Evolutionary conservation across 2,797 vertebrate species (phyloP), one percentile per base, ranked within the genome.

Genomic region (Netta rufina): DNA sequence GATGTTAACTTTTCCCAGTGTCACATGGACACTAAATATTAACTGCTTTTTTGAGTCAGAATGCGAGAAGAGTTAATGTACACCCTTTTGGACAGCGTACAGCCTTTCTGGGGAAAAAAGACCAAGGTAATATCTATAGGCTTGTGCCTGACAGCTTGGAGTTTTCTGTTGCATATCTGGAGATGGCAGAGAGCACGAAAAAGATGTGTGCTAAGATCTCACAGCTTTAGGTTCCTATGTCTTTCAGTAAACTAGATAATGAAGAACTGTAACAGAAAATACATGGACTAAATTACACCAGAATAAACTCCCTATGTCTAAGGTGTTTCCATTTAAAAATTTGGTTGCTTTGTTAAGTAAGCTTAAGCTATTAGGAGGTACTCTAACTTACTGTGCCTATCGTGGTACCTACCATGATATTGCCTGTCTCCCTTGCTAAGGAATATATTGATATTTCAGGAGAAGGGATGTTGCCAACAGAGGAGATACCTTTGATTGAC

Each of bases 61-160:
- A 61, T 49, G 71, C 86, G 62, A 62, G 56, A 53, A 47, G 36
- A 82, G 95, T 96, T 96, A 96, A 96, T 94, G 70, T 78, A 70
- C 61, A 95, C 61, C 86, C 69, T 89, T 57, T 38, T 13, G 20
- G 57, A 66, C 47, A 47, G 51, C 30, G 30, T 78, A 16, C 30
- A 73, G 14, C n/a, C 49, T 72, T 72, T 24, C 47, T 75, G 47
- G 25, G 28, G 13, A 27, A 69, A 32, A 72, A 32, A 72, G 8
- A 32, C 2, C 8, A 8, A n/a, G 30, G 24, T 22, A 18, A 70
- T 64, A 87, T 69, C 78, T 92, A 3, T 51, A 70, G 53, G 32
- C 57, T 76, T 33, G 10, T 2, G 5, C 13, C 33, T 47, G 30
- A 72, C 45, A 58, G 17, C 60, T 83, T 30, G 30, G 64, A 69